These are phyloP conservation scores for Drosophila peninsularis DNA, from an alignment of 2,888 invertebrate species.

Conservation along the genomic window DNA sequence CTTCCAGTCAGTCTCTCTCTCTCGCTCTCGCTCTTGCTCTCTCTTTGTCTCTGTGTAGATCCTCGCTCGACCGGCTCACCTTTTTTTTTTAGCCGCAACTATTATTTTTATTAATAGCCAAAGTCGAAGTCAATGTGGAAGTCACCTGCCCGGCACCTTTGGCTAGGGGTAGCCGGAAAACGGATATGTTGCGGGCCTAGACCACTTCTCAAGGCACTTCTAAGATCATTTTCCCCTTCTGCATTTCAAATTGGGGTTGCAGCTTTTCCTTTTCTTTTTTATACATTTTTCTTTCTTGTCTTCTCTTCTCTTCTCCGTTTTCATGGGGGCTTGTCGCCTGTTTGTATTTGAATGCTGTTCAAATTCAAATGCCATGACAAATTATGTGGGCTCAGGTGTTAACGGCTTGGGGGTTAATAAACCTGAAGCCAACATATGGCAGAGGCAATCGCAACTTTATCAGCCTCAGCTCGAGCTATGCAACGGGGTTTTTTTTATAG, in stretches of 20 bases:
- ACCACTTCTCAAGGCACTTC: conserved; percentile 46
- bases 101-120: conserved; percentile 83
- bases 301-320: conserved; percentile 13
- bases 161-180: conserved; percentile 77
- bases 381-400: conserved; percentile 83
- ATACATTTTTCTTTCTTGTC: conserved; percentile 43
- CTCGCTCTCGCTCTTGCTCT: neutral
- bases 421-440: conserved; percentile 68
- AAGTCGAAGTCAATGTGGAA: conserved; percentile 65
- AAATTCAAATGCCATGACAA: conserved; percentile 79
- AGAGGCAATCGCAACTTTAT: conserved; percentile 12
- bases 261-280: conserved; percentile 34
- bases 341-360: conserved; percentile 62
- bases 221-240: conserved; percentile 63
- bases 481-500: conserved; percentile 1
- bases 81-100: conserved; percentile 74
- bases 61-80: conserved; percentile 53
- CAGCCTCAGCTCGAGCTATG: conserved; percentile 4
- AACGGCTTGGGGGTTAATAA: conserved; percentile 73
- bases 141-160: conserved; percentile 79
- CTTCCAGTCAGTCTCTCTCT: conserved; percentile 13
- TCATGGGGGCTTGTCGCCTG: conserved; percentile 68
- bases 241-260: conserved; percentile 60
- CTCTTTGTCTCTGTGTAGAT: conserved; percentile 6
- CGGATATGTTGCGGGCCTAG: conserved; percentile 62